These are phyloP conservation scores for Apodemia hepburni DNA, from an alignment of 2,888 invertebrate genomes.

Conservation along the genomic window DNA sequence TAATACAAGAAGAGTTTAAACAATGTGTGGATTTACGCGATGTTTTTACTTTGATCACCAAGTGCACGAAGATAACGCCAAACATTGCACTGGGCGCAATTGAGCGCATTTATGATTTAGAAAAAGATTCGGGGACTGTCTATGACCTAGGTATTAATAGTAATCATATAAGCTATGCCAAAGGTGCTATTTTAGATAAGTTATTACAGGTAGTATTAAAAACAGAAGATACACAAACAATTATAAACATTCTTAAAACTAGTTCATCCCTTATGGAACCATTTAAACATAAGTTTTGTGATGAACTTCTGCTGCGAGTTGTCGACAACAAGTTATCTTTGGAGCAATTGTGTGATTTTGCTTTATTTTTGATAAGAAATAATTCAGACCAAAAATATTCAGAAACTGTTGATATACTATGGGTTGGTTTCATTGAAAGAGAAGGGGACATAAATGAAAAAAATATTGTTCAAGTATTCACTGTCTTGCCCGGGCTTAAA, in stretches of 20 bases:
- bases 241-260: slow-evolving; percentile 63
- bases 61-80: slow-evolving; percentile 72
- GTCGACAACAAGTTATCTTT: slow-evolving; percentile 80
- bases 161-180: slow-evolving; percentile 55
- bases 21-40: slow-evolving; percentile 65
- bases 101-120: slow-evolving; percentile 67
- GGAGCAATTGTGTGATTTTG: slow-evolving; percentile 80
- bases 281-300: slow-evolving; percentile 75
- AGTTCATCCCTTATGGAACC: slow-evolving; percentile 60
- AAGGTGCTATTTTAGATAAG: slow-evolving; percentile 70
- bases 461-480: slow-evolving; percentile 80
- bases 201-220: slow-evolving; percentile 62
- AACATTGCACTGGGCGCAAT: slow-evolving; percentile 73
- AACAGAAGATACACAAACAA: slow-evolving; percentile 70
- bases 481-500: slow-evolving; percentile 77
- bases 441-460: slow-evolving; percentile 77
- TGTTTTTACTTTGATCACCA: slow-evolving; percentile 66
- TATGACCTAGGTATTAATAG: slow-evolving; percentile 41
- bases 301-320: slow-evolving; percentile 81
- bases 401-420: slow-evolving; percentile 81
- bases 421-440: slow-evolving; percentile 82
- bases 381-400: slow-evolving; percentile 65
- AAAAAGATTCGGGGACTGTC: slow-evolving; percentile 46
- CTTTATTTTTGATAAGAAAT: slow-evolving; percentile 74
- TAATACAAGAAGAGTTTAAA: slow-evolving; percentile 69